These are phyloP conservation scores for Laothoe populi DNA, from an alignment of 2,888 invertebrate species.

Conservation along the genomic window DNA sequence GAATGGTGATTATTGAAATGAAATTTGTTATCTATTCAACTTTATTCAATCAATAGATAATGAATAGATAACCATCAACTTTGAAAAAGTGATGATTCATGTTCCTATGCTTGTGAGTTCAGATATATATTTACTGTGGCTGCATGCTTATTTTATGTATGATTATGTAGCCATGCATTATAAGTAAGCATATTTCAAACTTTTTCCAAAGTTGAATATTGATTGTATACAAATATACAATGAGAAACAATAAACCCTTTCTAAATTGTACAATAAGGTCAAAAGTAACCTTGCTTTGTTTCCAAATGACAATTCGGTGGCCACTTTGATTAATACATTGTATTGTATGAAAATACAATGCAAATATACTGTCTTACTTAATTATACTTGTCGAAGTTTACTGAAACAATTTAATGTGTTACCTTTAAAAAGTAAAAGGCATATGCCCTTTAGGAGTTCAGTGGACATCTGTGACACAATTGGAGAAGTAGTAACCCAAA, in stretches of 20 bases:
- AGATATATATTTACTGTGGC: too few species aligned
- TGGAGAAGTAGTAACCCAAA: background rate
- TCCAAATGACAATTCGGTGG: slow-evolving; percentile 3
- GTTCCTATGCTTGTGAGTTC: too few species aligned
- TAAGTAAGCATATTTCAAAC: background rate
- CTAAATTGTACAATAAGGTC: slow-evolving; percentile 12
- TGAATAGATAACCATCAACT: too few species aligned
- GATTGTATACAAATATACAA: background rate
- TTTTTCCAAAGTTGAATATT: background rate
- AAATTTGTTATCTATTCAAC: too few species aligned
- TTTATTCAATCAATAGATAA: too few species aligned
- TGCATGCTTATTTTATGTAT: too few species aligned
- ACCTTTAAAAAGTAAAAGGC: slow-evolving; percentile 7
- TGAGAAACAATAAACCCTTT: slow-evolving; percentile 10
- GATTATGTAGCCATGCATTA: too few species aligned
- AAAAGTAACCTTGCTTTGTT: slow-evolving; percentile 16
- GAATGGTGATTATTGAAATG: too few species aligned
- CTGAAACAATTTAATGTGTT: background rate
- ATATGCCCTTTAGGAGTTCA: background rate
- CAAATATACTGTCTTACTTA: background rate
- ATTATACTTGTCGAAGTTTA: background rate
- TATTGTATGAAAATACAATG: background rate
- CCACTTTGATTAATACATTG: background rate
- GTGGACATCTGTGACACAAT: background rate
- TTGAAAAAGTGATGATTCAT: too few species aligned